Evolutionary conservation across 2,888 invertebrate species (phyloP).

Genomic region (Leucophenga montana): DNA sequence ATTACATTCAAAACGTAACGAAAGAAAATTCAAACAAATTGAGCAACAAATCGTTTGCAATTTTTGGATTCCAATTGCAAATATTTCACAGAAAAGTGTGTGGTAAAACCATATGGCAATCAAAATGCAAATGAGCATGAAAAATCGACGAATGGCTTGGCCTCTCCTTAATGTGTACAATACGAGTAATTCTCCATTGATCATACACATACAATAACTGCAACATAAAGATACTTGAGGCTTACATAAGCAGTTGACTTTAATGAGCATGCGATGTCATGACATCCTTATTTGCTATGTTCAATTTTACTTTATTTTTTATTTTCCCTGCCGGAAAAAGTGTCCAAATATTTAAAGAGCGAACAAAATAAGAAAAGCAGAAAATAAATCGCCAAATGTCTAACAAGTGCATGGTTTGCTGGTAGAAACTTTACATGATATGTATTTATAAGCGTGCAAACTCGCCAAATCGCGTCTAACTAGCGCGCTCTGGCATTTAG

Average conservation of each 20-base stretch:
- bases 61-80: background rate
- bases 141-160: background rate
- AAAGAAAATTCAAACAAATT: background rate
- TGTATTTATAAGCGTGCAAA: background rate
- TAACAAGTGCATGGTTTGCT: no score
- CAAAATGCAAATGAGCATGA: background rate
- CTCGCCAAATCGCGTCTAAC: no score
- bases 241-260: background rate
- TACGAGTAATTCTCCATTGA: background rate
- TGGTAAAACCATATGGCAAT: background rate
- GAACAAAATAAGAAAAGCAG: no score
- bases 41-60: background rate
- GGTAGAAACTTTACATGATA: background rate
- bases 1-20: background rate
- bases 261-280: constrained; percentile 9
- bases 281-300: background rate
- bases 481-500: background rate
- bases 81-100: background rate
- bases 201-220: background rate
- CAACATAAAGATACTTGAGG: background rate
- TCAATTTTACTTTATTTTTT: no score
- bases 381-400: no score
- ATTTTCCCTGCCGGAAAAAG: no score
- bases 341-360: no score
- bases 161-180: no score